Conservation (phyloP, 2,888 invertebrate species). For the Branchellion lobata region DNA sequence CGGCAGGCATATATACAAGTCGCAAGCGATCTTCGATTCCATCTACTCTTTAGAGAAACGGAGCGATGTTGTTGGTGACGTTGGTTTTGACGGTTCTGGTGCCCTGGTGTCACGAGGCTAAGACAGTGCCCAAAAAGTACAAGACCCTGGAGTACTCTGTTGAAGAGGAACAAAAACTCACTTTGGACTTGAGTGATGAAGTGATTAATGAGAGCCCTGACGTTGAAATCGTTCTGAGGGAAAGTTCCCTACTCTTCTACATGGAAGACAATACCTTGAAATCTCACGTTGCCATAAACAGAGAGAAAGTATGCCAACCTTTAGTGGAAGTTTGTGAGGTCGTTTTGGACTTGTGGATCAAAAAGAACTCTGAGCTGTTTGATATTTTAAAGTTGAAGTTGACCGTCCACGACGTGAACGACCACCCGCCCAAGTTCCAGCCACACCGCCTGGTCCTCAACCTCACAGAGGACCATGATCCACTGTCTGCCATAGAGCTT, state of each 20-base stretch:
- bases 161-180: background rate
- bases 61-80: background rate
- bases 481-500: background rate
- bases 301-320: background rate
- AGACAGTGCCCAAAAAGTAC: background rate
- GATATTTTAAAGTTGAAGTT: background rate
- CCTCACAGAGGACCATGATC: background rate
- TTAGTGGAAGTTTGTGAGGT: background rate
- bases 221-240: background rate
- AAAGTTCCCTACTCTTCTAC: background rate
- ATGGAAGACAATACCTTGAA: background rate
- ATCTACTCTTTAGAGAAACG: too few species aligned
- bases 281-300: background rate
- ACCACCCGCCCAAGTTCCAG: background rate
- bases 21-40: background rate
- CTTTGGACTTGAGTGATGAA: background rate
- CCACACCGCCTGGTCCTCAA: background rate
- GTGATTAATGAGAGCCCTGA: background rate
- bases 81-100: background rate
- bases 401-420: slow-evolving; percentile 1
- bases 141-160: background rate
- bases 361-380: background rate
- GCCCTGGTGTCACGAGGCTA: background rate
- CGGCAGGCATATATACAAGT: background rate
- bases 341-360: background rate